Base-by-base conservation (phyloP, 2,888 invertebrate species). In the Siphlonurus alternatus region DNA sequence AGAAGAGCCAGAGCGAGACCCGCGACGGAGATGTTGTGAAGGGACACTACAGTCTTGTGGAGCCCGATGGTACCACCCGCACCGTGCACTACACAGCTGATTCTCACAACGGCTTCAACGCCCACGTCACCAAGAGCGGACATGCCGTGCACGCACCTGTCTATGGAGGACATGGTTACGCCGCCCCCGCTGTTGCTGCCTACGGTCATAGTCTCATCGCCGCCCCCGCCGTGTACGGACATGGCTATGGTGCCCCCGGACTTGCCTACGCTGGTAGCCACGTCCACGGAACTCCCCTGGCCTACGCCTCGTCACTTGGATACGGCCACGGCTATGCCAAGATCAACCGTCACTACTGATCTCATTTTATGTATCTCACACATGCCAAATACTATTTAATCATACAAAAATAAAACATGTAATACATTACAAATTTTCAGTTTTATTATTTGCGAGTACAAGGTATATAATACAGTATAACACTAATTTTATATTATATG, bases 81-180 rank as follows among this genome's bases (percentile, higher is more conserved):
- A 66, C 67, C 25, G 67, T 67, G 10, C 64, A 63, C 2, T 67
- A 67, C 63, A 53, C 38, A 15, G 65, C 67, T 59, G 67, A 67
- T 51, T 59, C 63, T 53, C 61, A 64, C 63, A 66, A 65, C 59
- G 67, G 67, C 19, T 67, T 67, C 61, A 66, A 66, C 66, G 66
- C 66, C 24, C 61, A 64, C 38, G 66, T 66, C 25, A 81, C 80
- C 74, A 78, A 79, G 70, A 74, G 76, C 67, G 82, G 82, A 1
- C 82, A 82, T 66, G 80, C 80, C 0, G 78, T 19, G 1, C 54
- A 61, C 63, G 79, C 79, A 81, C 10, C 76, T 79, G 71, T 83
- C 68, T 79, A 79, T 69, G 82, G n/a, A n/a, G n/a, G n/a, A n/a
- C n/a, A n/a, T n/a, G n/a, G n/a, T n/a, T n/a, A 82, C 23, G 75